Percentiles rank a stretch among this genome's conserved stretches.
phyloP scores from a whole-genome alignment of 2,113 vertebrate genomes.

The Heterochromis multidens region DNA sequence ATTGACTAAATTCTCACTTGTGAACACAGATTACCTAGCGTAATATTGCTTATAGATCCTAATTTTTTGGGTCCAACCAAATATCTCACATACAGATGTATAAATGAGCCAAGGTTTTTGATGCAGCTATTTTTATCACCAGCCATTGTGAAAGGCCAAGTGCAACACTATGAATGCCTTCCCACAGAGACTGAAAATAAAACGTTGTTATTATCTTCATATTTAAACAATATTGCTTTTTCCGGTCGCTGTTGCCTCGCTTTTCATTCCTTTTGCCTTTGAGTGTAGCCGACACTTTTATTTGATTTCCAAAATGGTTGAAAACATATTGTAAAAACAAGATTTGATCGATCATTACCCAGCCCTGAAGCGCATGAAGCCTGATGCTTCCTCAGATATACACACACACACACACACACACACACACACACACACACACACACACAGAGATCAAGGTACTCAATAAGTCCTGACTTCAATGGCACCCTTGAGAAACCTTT shows the following conservation, averaged over 20 bases:
- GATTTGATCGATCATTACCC: not conserved
- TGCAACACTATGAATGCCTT: not conserved
- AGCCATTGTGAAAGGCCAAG: not conserved
- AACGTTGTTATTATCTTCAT: not conserved
- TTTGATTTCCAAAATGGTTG: not conserved
- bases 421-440: not conserved
- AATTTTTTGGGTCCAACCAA: not conserved
- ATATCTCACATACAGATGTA: not conserved
- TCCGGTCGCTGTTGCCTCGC: not conserved
- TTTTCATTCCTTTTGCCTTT: not conserved
- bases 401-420: not conserved
- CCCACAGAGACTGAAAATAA: not conserved
- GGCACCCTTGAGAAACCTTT: not conserved
- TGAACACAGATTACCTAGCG: not conserved
- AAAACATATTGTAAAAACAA: not conserved
- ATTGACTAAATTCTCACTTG: not conserved
- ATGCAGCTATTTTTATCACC: not conserved
- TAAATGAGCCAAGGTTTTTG: not conserved
- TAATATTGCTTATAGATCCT: not conserved
- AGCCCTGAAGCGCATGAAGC: not conserved
- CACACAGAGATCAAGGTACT: not conserved
- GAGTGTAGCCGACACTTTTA: not conserved
- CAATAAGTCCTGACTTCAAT: not conserved
- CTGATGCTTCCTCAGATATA: not conserved
- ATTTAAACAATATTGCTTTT: not conserved